Base-by-base conservation (phyloP, 1,140 invertebrate genomes). In the Zaprionus vittiger region DNA sequence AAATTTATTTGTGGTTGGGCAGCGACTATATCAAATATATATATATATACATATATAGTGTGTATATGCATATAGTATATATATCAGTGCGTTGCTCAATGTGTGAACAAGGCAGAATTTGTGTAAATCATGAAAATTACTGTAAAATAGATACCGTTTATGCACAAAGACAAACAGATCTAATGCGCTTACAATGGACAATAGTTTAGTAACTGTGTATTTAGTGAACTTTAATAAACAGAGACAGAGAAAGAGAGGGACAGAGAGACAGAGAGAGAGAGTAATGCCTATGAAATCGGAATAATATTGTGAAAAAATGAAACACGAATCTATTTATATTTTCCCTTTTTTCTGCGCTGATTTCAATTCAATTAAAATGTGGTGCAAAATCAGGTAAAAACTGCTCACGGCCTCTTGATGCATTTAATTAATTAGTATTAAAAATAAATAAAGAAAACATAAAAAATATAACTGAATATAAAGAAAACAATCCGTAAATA, bases 1-100 rank as follows among this genome's bases (percentile, higher is more conserved):
- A 69, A 79, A 80, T 76, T 80, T 80, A 78, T 80, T 80, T 74
- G 71, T 55, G 69, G 62, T 71, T 70, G 22, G 54, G 71, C 62
- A 62, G 75, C 69, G 72, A 70, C 22, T 24, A 24, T 14, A 52
- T 52, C 37, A 54, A 52, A 24, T 14, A 26, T 34, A 44, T 52
- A 66, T 67, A 26, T 34, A 31, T 38, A 61, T 37, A 57, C 41
- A 66, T 54, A 57, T 57, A 34, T 0, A 1, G 31, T 47, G 6
- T 54, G 62, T 52, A 56, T 54, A 62, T 56, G 49, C 22, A 4
- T 49, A 22, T 49, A 22, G 47, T n/a, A 52, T 14, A 9, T 22
- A 17, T 22, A 24, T 14, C 20, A 4, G 47, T 52, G 44, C 38
- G 14, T 38, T 15, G 14, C 5, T 15, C 12, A 38, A 15, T 54